A percentile compares a stretch with the other conserved stretches of the same genome.
phyloP scores from a whole-genome alignment of 2,888 invertebrate species.

The Meganola albula region DNA sequence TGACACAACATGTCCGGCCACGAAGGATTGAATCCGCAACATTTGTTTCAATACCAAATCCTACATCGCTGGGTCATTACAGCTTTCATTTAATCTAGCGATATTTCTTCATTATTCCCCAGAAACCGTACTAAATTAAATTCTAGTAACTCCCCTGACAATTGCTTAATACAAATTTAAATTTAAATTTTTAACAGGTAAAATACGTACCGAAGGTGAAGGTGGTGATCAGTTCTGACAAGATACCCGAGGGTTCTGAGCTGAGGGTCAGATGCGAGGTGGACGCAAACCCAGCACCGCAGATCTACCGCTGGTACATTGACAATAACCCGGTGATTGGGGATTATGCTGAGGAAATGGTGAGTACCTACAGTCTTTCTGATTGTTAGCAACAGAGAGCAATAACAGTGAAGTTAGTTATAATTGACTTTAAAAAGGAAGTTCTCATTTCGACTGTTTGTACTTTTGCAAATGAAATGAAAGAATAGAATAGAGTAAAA shows the following conservation, averaged over 20 bases:
- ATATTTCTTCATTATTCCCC: no score
- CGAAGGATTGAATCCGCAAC: no score
- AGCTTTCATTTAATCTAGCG: no score
- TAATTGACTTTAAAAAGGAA: conserved; percentile 22
- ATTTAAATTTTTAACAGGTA: conserved; percentile 75
- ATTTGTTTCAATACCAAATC: no score
- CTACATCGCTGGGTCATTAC: no score
- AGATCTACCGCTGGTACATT: conserved; percentile 90
- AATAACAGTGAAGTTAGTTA: no score
- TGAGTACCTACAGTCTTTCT: no score
- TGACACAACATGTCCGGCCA: no score
- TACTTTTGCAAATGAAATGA: no score
- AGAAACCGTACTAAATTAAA: no score
- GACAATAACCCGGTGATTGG: conserved; percentile 90
- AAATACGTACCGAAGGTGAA: conserved; percentile 93
- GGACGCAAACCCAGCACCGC: conserved; percentile 91
- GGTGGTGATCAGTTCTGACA: conserved; percentile 59
- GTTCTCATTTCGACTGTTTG: conserved; percentile 20
- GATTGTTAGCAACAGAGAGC: conserved; percentile 23
- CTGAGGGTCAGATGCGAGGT: conserved; percentile 82
- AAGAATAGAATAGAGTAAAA: no score
- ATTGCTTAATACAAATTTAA: neutral
- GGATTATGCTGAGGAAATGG: conserved; percentile 89
- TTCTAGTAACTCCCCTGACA: neutral
- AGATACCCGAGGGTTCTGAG: conserved; percentile 56